Percentiles rank a stretch among this genome's conserved stretches.
Evolutionary conservation across 92 coral and sea anemone species (phyloP).

Genomic region (Umimayanthus chanpuru): DNA sequence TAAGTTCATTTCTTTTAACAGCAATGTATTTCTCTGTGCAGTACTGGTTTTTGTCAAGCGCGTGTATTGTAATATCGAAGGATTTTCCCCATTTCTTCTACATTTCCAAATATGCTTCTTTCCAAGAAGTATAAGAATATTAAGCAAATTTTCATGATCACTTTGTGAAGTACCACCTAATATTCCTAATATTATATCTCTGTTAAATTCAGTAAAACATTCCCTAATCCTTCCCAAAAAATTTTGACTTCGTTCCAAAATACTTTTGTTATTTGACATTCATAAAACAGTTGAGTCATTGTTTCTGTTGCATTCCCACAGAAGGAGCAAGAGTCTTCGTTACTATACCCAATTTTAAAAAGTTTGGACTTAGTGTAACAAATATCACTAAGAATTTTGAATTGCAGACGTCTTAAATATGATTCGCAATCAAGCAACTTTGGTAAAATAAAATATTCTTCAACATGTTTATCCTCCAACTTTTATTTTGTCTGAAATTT

Average conservation of each 20-base stretch:
- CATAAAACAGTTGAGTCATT: constrained; percentile 13
- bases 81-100: too few species aligned
- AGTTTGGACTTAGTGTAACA: constrained; percentile 15
- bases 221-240: constrained; percentile 3
- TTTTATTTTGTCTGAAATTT: neutral
- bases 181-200: constrained; percentile 14
- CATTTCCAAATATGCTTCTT: too few species aligned
- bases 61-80: neutral
- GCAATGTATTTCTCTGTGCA: too few species aligned
- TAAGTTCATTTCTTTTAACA: too few species aligned
- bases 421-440: constrained; percentile 2
- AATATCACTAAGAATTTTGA: constrained; percentile 4
- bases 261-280: neutral
- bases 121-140: too few species aligned
- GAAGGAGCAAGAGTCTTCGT: neutral
- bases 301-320: constrained; percentile 6
- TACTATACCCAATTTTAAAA: constrained; percentile 1
- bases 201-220: neutral
- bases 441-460: constrained; percentile 10
- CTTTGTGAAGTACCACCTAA: too few species aligned
- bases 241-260: too few species aligned
- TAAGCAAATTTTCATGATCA: neutral
- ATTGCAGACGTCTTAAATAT: neutral
- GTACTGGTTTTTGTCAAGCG: neutral
- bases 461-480: neutral